A percentile compares a stretch with the other conserved stretches of the same genome.
Conservation (phyloP, 2,797 vertebrate species). For the Lagorchestes hirsutus region DNA sequence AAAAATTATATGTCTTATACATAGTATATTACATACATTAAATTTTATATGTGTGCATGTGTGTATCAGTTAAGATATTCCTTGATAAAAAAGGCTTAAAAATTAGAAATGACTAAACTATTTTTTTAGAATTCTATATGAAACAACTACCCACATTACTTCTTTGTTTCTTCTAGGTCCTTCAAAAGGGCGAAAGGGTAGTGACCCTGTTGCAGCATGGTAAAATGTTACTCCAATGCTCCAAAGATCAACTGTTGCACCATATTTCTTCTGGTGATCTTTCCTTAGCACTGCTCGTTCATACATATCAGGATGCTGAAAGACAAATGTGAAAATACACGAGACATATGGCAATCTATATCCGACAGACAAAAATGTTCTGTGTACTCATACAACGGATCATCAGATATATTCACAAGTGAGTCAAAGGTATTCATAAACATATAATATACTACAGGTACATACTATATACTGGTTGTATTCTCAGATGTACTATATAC, state of each 20-base stretch:
- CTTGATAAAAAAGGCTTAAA: constrained; percentile 47
- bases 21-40: neutral
- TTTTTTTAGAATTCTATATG: constrained; percentile 36
- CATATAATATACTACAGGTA: neutral
- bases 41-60: neutral
- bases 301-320: constrained; percentile 98
- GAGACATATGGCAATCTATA: neutral
- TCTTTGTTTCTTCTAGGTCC: constrained; percentile 98
- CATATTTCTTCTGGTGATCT: constrained; percentile 98
- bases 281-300: constrained; percentile 97
- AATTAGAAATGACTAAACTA: constrained; percentile 34
- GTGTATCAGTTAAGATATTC: constrained; percentile 42
- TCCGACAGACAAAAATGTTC: constrained; percentile 9
- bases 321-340: neutral
- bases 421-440: neutral
- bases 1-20: neutral
- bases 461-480: neutral
- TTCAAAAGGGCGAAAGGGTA: constrained; percentile 97
- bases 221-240: constrained; percentile 99
- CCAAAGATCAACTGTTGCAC: constrained; percentile 97
- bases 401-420: constrained; percentile 11
- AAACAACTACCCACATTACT: constrained; percentile 93
- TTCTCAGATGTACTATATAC: neutral
- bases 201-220: constrained; percentile 95
- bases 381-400: constrained; percentile 20